Conservation (phyloP, 1,140 invertebrate genomes). For the Drosophila sulfurigaster region DNA sequence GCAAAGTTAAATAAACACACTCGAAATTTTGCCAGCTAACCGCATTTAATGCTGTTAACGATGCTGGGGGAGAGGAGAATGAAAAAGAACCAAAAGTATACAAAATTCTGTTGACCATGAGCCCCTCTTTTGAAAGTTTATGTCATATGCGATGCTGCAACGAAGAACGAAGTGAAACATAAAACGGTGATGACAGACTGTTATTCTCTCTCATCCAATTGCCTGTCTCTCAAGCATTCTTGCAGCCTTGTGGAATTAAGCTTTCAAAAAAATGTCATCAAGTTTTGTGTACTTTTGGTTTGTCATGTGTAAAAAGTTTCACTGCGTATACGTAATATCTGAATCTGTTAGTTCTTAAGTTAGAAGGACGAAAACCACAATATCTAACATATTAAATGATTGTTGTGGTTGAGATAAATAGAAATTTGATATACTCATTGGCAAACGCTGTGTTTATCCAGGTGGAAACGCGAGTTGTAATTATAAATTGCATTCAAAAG, state of each 20-base stretch:
- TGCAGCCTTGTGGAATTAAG: conserved; percentile 56
- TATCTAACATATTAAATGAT: conserved; percentile 14
- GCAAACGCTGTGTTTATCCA: conserved; percentile 22
- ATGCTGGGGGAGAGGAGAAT: conserved; percentile 7
- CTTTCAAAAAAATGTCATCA: conserved; percentile 73
- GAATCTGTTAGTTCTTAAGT: conserved; percentile 28
- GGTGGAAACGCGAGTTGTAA: conserved; percentile 23
- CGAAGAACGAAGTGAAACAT: neutral
- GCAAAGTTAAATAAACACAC: neutral
- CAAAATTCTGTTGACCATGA: conserved; percentile 68
- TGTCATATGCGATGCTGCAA: conserved; percentile 39
- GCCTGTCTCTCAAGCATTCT: conserved; percentile 26
- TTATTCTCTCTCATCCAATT: conserved; percentile 22
- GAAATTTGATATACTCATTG: conserved; percentile 58
- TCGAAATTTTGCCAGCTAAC: conserved; percentile 20
- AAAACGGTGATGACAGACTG: conserved; percentile 24
- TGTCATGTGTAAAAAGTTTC: conserved; percentile 53
- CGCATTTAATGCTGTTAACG: conserved; percentile 54
- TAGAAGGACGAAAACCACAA: neutral
- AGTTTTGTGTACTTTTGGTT: conserved; percentile 73
- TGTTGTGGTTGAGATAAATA: conserved; percentile 14
- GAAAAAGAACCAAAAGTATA: conserved; percentile 57
- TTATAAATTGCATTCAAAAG: conserved; percentile 36
- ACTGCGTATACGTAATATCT: conserved; percentile 72
- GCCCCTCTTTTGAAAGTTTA: conserved; percentile 75